Evolutionary conservation across 2,797 vertebrate species (phyloP).

Genomic region (Amblyopsis hoosieri): DNA sequence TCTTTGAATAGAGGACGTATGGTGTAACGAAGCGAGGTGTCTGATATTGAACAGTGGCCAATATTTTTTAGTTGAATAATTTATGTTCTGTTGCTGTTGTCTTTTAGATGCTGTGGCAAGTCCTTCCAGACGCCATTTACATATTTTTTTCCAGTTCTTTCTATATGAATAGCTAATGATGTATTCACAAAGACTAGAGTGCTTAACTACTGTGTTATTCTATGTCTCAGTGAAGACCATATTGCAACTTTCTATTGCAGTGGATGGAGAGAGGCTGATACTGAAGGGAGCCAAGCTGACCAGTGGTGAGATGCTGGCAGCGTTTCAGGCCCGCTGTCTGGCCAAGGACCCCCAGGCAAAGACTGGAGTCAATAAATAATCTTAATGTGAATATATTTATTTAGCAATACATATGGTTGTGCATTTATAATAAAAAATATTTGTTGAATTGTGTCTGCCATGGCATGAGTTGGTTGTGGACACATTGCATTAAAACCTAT

Average conservation of each 20-base stretch:
- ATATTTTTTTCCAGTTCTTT: too few relatives aligned
- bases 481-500: too few relatives aligned
- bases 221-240: background rate
- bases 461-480: constrained; percentile 2
- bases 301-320: constrained; percentile 79
- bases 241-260: constrained; percentile 61
- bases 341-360: constrained; percentile 81
- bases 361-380: constrained; percentile 72
- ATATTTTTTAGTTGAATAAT: too few relatives aligned
- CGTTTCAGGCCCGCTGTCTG: constrained; percentile 75
- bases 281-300: constrained; percentile 86
- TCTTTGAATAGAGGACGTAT: background rate
- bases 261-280: constrained; percentile 84
- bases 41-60: too few relatives aligned
- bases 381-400: constrained; percentile 2
- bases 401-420: constrained; percentile 30
- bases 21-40: too few relatives aligned
- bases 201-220: too few relatives aligned
- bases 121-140: background rate
- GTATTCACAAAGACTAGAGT: too few relatives aligned
- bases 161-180: too few relatives aligned
- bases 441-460: constrained; percentile 5
- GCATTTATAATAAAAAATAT: constrained; percentile 58
- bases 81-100: too few relatives aligned
- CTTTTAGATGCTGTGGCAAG: background rate